Base-by-base conservation (phyloP, 64 coral and sea anemone genomes). In the Pocillopora damicornis region DNA sequence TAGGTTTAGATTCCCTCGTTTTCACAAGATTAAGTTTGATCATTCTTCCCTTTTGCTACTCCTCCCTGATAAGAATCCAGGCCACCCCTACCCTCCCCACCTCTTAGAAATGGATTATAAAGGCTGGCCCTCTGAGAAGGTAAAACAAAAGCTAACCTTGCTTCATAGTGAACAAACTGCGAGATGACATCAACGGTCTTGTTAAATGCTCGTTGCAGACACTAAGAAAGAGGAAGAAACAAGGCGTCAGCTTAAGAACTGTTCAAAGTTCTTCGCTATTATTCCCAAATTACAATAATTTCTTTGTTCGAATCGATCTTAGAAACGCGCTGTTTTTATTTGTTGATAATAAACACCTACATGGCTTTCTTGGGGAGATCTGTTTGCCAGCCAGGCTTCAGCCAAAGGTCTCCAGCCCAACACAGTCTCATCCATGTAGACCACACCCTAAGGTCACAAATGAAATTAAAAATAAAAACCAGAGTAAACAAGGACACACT, bases 321-420 rank as follows among this genome's bases (percentile, higher is more conserved):
- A 77, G 0, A 77, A 20, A 67, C 12, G 71, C 4, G 2, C 59
- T 84, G 61, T 62, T 60, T 14, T 84, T 37, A 51, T 51, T 51
- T 51, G 42, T 51, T 51, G 42, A 51, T 56, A 6, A 25, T 75
- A 0, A 68, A 36, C 1, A 75, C 91, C 88, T 18, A 96, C 94
- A 65, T 93, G 90, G 73, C 79, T 84, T 79, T 96, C 94, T 59
- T 96, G 94, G 11, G 94, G 81, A 63, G 96, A 88, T 80, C 93
- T 92, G 63, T 94, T 94, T 61, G 63, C 82, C 15, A 98, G 65
- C 93, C 93, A 98, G 0, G 96, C 96, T 90, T 98, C 96, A 42
- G 96, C 96, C 15, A 99, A 73, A 87, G 96, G 96, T 45, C 88
- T 80, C 96, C 96, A 99, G 16, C 96, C 96, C 1, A 99, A 77